Evolutionary conservation across 2,888 invertebrate species (phyloP), one percentile per base, ranked within the genome.

Genomic region (Entomobrya proxima): DNA sequence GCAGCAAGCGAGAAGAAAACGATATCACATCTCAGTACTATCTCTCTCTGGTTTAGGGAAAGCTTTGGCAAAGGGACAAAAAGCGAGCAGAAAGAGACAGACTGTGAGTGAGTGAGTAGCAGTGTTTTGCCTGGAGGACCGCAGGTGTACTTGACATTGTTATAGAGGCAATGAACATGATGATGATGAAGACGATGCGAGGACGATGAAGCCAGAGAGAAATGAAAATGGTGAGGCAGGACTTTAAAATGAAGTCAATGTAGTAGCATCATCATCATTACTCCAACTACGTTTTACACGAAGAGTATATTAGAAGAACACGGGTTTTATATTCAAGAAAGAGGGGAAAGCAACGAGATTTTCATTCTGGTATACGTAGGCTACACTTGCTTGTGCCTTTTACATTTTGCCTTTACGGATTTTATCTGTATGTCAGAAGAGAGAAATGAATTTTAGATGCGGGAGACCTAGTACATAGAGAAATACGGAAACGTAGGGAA

Each of bases 61-160:
- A 27, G 69, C 44, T 44, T 69, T 69, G 69, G 69, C 69, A 69
- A 24, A 44, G 15, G 44, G 24, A 44, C 69, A 44, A 21, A 37
- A 40, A 21, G 3, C 2, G n/a, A 69, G 30, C 61, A 61, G 30
- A 24, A n/a, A 6, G 72, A 44, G 18, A 47, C 44, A 18, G 72
- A 47, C 30, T 58, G 58, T 37, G 52, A 32, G 7, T 9, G 18
- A 52, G 74, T 18, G 5, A 35, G 37, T 35, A 24, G 52, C 24
- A 55, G 47, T 74, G 50, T 52, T 75, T 78, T 52, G 82, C 82
- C 82, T 52, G 40, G 37, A 82, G 72, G 76, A 86, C 77, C 81
- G 85, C 88, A 88, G 88, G 88, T 88, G 88, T 86, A 84, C 83
- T 78, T 88, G 88, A 88, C 88, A 88, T 86, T 88, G 88, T 88